Conservation (phyloP, 2,113 vertebrate genomes). For the Sapayoa aenigma region DNA sequence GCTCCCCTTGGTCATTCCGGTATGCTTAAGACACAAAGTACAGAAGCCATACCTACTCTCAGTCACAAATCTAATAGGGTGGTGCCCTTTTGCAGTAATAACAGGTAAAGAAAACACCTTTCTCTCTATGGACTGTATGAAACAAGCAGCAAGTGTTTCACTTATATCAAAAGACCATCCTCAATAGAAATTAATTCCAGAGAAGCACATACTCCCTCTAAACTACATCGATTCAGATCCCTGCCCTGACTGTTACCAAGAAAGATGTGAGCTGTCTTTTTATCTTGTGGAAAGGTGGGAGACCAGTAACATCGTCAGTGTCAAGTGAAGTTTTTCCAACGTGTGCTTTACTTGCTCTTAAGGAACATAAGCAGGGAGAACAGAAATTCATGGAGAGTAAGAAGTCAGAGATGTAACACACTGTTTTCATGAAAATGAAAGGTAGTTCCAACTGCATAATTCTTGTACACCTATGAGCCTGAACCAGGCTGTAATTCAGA, state of each 20-base stretch:
- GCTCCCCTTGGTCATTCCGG: neutral
- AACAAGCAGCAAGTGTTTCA: neutral
- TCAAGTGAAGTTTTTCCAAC: neutral
- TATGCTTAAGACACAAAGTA: neutral
- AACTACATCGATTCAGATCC: neutral
- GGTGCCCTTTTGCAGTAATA: neutral
- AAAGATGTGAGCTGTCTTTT: neutral
- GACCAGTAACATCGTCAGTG: neutral
- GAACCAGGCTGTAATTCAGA: neutral
- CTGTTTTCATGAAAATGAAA: neutral
- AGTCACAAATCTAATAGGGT: neutral
- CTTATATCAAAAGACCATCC: neutral
- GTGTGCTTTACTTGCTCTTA: fast-evolving
- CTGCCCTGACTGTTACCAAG: no score
- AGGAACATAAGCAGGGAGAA: neutral
- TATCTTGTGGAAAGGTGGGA: neutral
- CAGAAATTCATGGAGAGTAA: neutral
- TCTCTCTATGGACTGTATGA: neutral
- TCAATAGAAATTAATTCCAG: neutral
- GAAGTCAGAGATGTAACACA: neutral
- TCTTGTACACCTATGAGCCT: fast-evolving
- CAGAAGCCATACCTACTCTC: neutral
- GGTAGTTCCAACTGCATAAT: neutral
- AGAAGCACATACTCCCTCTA: neutral
- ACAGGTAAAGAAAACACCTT: neutral